phyloP scores from a whole-genome alignment of 1,140 invertebrate genomes.

The Artemia franciscana region DNA sequence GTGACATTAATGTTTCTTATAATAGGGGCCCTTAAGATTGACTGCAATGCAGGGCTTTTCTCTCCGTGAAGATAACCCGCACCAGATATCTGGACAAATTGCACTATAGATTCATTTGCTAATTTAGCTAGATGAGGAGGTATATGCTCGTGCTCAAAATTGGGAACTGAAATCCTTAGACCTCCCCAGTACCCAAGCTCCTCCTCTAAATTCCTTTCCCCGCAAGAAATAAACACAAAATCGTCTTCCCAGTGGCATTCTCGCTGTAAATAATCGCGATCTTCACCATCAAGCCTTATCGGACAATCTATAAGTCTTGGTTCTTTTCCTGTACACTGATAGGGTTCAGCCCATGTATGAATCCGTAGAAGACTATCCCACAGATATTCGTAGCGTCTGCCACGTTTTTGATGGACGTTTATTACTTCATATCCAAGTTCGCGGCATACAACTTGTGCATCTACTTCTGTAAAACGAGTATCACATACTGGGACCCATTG shows the following conservation, averaged over 20 bases:
- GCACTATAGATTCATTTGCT: constrained; percentile 37
- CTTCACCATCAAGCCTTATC: constrained; percentile 63
- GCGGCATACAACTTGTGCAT: constrained; percentile 80
- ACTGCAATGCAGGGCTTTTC: constrained; percentile 72
- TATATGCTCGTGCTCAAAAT: constrained; percentile 5
- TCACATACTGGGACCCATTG: constrained; percentile 97
- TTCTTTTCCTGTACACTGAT: constrained; percentile 61
- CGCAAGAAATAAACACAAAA: constrained; percentile 86
- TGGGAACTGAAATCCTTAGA: constrained; percentile 25
- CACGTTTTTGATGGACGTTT: constrained; percentile 61
- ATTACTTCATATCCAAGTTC: constrained; percentile 73
- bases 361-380: constrained; percentile 53
- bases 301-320: constrained; percentile 58
- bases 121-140: constrained; percentile 1
- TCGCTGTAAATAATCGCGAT: constrained; percentile 48
- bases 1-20: constrained; percentile 60
- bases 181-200: constrained; percentile 81
- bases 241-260: constrained; percentile 64
- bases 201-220: constrained; percentile 40
- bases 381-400: constrained; percentile 55
- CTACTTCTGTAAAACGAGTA: constrained; percentile 71
- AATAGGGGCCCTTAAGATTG: constrained; percentile 55
- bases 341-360: constrained; percentile 83
- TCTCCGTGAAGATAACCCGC: constrained; percentile 90
- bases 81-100: constrained; percentile 68